These are phyloP conservation scores for Strigops habroptila DNA, from an alignment of 2,113 vertebrate species.

Conservation along the genomic window DNA sequence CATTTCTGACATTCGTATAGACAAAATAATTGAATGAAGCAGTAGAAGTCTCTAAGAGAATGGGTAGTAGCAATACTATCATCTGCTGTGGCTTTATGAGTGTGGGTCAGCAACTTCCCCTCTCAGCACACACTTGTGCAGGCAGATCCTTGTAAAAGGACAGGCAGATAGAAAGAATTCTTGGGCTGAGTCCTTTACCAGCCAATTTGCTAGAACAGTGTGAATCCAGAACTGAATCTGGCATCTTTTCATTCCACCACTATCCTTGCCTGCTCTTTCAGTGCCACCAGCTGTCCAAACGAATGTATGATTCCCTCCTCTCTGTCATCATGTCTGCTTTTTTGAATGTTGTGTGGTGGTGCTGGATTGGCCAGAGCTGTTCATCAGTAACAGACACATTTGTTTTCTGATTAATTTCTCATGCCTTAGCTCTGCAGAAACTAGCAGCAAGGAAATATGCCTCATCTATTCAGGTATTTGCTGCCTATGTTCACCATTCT, in stretches of 20 bases:
- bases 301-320: not conserved
- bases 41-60: not conserved
- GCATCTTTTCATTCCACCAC: not conserved
- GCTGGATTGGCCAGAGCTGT: not conserved
- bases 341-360: not conserved
- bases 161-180: not conserved
- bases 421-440: not conserved
- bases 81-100: not conserved
- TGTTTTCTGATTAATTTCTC: not conserved
- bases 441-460: not conserved
- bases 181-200: not conserved
- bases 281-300: slow-evolving; percentile 57
- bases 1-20: not conserved
- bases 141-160: not conserved
- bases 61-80: not conserved
- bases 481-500: not conserved
- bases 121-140: not conserved
- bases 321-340: not conserved
- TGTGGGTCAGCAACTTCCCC: not conserved
- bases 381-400: not conserved
- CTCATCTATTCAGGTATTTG: not conserved
- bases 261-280: slow-evolving; percentile 39
- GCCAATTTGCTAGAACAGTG: not conserved
- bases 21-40: not conserved
- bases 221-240: not conserved